Evolutionary conservation across 2,113 vertebrate genomes (phyloP).

Genomic region (Sylvia atricapilla): DNA sequence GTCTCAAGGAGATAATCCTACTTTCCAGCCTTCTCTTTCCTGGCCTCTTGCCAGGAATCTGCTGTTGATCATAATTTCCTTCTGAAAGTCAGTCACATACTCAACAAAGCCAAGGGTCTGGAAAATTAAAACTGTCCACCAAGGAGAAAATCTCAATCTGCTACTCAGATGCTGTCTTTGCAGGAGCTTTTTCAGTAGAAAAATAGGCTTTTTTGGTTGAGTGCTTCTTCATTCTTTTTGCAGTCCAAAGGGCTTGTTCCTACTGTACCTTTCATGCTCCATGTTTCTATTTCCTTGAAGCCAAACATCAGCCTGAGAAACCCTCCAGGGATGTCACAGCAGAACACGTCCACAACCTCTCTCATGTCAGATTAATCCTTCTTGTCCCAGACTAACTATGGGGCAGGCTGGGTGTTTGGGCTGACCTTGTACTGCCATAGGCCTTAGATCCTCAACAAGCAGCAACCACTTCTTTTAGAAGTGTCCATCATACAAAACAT

Average conservation of each 20-base stretch:
- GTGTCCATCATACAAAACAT: neutral
- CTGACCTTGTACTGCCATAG: neutral
- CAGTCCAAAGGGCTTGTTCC: neutral
- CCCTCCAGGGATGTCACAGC: neutral
- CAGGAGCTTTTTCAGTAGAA: neutral
- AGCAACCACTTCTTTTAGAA: neutral
- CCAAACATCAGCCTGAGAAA: neutral
- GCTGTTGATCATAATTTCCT: neutral
- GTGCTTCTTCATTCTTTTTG: neutral
- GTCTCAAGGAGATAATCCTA: neutral
- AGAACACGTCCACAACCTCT: neutral
- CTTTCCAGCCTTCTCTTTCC: neutral
- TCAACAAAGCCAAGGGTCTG: neutral
- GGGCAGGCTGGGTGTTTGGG: neutral
- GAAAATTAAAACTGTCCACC: neutral
- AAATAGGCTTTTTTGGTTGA: neutral
- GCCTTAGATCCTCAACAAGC: neutral
- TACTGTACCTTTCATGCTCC: neutral
- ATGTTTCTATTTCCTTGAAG: neutral
- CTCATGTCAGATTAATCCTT: neutral
- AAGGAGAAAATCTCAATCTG: neutral
- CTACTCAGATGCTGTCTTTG: neutral
- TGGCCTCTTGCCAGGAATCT: neutral
- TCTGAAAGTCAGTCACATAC: neutral
- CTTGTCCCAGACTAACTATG: neutral